Percentiles rank a stretch among this genome's conserved stretches.
These are phyloP conservation scores for Mantis religiosa DNA, from an alignment of 2,888 invertebrate species.

Conservation along the genomic window DNA sequence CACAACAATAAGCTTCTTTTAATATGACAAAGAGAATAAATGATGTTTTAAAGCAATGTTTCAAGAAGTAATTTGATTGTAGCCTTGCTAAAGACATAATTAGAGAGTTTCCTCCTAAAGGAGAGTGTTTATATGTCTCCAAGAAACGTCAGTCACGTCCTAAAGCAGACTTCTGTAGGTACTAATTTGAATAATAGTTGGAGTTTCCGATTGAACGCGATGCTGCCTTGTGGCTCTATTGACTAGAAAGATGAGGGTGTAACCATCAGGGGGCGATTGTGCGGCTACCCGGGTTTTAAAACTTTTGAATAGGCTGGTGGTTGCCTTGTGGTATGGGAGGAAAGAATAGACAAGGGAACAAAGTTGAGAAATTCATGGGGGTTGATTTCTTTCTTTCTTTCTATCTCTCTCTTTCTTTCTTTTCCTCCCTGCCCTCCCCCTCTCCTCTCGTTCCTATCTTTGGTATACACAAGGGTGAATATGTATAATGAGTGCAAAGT, in stretches of 20 bases:
- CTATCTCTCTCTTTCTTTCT: neutral
- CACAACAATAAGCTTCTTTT: too few species aligned
- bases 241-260: constrained; percentile 10
- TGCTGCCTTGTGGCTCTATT: constrained; percentile 7
- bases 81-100: neutral
- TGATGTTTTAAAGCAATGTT: neutral
- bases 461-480: constrained; percentile 10
- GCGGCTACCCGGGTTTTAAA: constrained; percentile 12
- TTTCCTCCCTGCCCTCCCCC: too few species aligned
- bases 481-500: constrained; percentile 14
- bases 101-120: neutral
- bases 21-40: too few species aligned
- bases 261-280: constrained; percentile 11
- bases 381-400: constrained; percentile 5
- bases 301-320: constrained; percentile 4
- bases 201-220: constrained; percentile 2
- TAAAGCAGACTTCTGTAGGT: neutral
- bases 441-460: neutral
- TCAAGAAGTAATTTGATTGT: neutral
- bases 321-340: neutral
- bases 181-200: constrained; percentile 4
- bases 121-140: too few species aligned
- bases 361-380: constrained; percentile 12
- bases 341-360: constrained; percentile 1
- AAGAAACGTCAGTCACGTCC: neutral